A percentile compares a stretch with the other conserved stretches of the same genome.
Conservation (phyloP, 2,888 invertebrate species). For the Platycheirus rosarum region DNA sequence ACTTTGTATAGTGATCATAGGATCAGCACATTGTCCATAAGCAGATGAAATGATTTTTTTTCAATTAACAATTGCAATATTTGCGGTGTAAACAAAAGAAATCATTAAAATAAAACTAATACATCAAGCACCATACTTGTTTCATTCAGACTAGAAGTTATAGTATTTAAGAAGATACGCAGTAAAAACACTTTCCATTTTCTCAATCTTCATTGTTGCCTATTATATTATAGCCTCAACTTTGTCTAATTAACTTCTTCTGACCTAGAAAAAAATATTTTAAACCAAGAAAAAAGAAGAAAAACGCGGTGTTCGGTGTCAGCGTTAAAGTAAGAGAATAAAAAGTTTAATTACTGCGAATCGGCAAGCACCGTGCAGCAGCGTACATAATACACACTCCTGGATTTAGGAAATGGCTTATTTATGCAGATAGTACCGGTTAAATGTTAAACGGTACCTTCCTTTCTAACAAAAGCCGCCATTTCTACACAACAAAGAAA, state of each 20-base stretch:
- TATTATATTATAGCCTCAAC: slow-evolving; percentile 11
- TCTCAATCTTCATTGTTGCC: slow-evolving; percentile 15
- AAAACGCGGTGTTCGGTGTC: slow-evolving; percentile 10
- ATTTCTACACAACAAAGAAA: slow-evolving; percentile 59
- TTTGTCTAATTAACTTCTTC: slow-evolving; percentile 46
- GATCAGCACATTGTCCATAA: no score
- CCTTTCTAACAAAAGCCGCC: slow-evolving; percentile 41
- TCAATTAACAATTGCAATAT: no score
- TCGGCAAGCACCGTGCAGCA: slow-evolving; percentile 15
- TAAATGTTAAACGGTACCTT: slow-evolving; percentile 49
- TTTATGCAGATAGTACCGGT: slow-evolving; percentile 54
- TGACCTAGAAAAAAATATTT: slow-evolving; percentile 54
- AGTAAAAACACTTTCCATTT: slow-evolving; percentile 57
- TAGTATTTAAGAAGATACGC: slow-evolving; percentile 4
- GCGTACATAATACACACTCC: slow-evolving; percentile 2
- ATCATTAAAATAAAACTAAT: neutral
- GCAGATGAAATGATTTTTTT: no score
- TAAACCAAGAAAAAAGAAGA: slow-evolving; percentile 28
- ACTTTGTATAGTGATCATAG: no score
- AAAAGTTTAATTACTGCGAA: slow-evolving; percentile 62
- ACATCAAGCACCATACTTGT: neutral
- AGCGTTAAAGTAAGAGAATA: slow-evolving; percentile 45
- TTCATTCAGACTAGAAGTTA: slow-evolving; percentile 23
- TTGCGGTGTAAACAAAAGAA: no score
- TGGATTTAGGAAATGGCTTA: slow-evolving; percentile 54